phyloP scores from a whole-genome alignment of 2,888 invertebrate genomes.

The Thera obeliscata region DNA sequence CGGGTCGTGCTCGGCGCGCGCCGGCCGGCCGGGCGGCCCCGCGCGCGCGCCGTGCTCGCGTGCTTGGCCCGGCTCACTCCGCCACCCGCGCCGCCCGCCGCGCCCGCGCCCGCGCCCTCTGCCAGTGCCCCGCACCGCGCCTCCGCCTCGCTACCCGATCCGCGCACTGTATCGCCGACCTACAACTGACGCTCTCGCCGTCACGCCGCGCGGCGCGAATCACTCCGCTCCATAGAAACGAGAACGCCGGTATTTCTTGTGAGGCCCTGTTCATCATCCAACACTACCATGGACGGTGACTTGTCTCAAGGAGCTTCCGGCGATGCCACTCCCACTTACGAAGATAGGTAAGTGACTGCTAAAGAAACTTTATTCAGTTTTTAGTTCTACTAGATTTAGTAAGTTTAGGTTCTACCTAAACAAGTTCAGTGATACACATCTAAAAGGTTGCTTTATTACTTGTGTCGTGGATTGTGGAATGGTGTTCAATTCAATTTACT shows the following conservation, averaged over 20 bases:
- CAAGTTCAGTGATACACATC: slow-evolving; percentile 10
- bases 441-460: not conserved
- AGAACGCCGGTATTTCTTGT: slow-evolving; percentile 21
- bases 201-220: slow-evolving; percentile 40
- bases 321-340: slow-evolving; percentile 68
- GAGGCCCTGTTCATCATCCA: slow-evolving; percentile 47
- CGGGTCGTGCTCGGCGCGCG: slow-evolving; percentile 18
- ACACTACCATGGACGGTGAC: slow-evolving; percentile 68
- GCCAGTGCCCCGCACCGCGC: slow-evolving; percentile 36
- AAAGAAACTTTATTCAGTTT: slow-evolving; percentile 1
- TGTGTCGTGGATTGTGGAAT: slow-evolving; percentile 22
- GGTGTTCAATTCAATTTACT: slow-evolving; percentile 13
- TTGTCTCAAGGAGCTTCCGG: slow-evolving; percentile 71
- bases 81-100: slow-evolving; percentile 40
- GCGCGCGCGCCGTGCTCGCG: slow-evolving; percentile 37
- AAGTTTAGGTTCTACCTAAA: not conserved
- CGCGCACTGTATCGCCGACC: slow-evolving; percentile 43
- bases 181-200: slow-evolving; percentile 40
- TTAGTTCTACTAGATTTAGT: slow-evolving; percentile 2
- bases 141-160: slow-evolving; percentile 30
- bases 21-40: slow-evolving; percentile 27
- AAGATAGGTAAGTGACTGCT: slow-evolving; percentile 66
- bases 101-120: slow-evolving; percentile 40
- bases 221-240: slow-evolving; percentile 42
- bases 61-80: slow-evolving; percentile 54